Percentiles rank a stretch among this genome's conserved stretches.
phyloP scores from a whole-genome alignment of 1,140 invertebrate genomes.

The Drosophila azteca region DNA sequence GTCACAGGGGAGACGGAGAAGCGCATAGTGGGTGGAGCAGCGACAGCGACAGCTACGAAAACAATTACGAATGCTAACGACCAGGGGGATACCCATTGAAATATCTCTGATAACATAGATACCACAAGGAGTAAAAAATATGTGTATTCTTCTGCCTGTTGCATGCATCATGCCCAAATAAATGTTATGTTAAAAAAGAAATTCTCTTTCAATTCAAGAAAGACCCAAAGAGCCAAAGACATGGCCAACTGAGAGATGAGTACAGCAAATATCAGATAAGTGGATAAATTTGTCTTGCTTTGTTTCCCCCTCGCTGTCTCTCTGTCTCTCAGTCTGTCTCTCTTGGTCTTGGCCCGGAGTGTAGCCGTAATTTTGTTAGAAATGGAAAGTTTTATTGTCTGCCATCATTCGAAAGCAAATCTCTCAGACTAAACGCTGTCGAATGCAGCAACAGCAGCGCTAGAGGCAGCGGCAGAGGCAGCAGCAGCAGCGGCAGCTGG shows the following conservation, averaged over 20 bases:
- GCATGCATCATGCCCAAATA: too few relatives aligned
- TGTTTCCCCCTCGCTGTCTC: conserved; percentile 31
- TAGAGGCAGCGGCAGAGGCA: too few relatives aligned
- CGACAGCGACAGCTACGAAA: too few relatives aligned
- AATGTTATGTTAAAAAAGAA: conserved; percentile 2
- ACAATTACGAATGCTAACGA: too few relatives aligned
- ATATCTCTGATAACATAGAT: neutral
- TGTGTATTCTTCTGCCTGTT: too few relatives aligned
- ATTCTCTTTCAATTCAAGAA: conserved; percentile 26
- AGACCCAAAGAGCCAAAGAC: too few relatives aligned
- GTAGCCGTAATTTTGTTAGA: conserved; percentile 67
- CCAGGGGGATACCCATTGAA: neutral
- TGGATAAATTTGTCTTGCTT: conserved; percentile 71
- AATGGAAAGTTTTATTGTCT: conserved; percentile 79
- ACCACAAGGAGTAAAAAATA: too few relatives aligned
- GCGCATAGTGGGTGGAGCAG: too few relatives aligned
- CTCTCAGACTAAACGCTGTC: conserved; percentile 68
- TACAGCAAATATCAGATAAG: conserved; percentile 49
- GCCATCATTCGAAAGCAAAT: conserved; percentile 66
- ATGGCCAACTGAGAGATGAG: conserved; percentile 11
- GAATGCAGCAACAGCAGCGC: conserved; percentile 51
- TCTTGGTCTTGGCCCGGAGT: conserved; percentile 14
- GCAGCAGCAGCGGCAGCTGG: conserved; percentile 32
- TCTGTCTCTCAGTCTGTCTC: conserved; percentile 2
- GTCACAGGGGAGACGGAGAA: neutral